Conservation (phyloP, 2,797 vertebrate genomes). For the Sebastes dallii region DNA sequence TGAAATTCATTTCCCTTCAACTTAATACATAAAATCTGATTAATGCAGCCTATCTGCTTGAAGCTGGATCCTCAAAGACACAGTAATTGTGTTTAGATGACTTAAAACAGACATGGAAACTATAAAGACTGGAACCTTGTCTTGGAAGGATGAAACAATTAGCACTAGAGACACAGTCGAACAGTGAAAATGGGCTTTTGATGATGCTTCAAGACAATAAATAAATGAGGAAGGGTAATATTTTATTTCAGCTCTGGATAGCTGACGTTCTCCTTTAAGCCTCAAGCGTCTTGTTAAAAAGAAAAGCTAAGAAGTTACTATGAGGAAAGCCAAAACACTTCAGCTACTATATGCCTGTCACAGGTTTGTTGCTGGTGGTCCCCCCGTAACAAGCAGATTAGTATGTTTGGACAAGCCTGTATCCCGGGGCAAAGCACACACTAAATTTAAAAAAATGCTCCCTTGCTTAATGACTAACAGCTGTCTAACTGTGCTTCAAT, state of each 20-base stretch:
- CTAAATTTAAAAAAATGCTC: background rate
- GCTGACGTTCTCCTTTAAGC: background rate
- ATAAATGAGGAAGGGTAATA: conserved; percentile 22
- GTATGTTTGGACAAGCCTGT: conserved; percentile 18
- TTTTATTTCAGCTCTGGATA: conserved; percentile 29
- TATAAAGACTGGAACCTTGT: conserved; percentile 21
- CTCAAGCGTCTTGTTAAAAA: conserved; percentile 7
- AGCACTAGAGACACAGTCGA: conserved; percentile 15
- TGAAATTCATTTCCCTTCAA: conserved; percentile 37
- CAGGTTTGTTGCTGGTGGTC: conserved; percentile 10
- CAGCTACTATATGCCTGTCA: background rate
- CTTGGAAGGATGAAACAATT: conserved; percentile 52
- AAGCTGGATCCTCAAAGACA: conserved; percentile 29
- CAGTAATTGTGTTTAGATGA: conserved; percentile 51
- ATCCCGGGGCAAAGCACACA: background rate
- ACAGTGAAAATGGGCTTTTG: conserved; percentile 39
- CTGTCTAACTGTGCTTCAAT: background rate
- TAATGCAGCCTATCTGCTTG: conserved; percentile 30
- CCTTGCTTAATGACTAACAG: background rate
- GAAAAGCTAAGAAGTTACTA: background rate
- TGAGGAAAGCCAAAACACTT: conserved; percentile 15
- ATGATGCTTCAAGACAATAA: conserved; percentile 33
- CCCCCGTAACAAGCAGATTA: conserved; percentile 17
- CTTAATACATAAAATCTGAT: conserved; percentile 37
- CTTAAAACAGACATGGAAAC: conserved; percentile 58